phyloP scores from a whole-genome alignment of 2,113 vertebrate species.

The Hyperoodon ampullatus region DNA sequence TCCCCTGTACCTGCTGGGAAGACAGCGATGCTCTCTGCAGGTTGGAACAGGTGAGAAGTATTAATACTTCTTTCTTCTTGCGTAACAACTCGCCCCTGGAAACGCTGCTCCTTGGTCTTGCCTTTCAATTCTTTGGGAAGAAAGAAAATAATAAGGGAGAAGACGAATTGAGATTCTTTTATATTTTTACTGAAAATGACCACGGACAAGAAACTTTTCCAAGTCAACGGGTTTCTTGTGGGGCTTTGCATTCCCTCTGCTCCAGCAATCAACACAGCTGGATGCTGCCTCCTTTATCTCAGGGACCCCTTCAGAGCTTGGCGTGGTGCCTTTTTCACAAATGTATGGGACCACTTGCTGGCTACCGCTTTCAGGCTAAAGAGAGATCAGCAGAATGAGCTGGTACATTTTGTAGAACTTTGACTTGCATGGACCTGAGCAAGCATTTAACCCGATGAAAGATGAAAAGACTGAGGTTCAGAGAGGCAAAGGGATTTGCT shows the following conservation, averaged over 20 bases:
- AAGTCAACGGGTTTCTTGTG: slow-evolving; percentile 18
- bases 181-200: slow-evolving; percentile 67
- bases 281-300: slow-evolving; percentile 38
- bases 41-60: slow-evolving; percentile 68
- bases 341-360: not conserved
- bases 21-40: slow-evolving; percentile 74
- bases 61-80: slow-evolving; percentile 67
- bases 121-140: slow-evolving; percentile 77
- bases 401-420: not conserved
- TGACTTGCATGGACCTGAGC: not conserved
- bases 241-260: not conserved
- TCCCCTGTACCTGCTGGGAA: slow-evolving; percentile 74
- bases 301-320: not conserved
- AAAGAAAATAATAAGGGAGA: slow-evolving; percentile 74
- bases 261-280: slow-evolving; percentile 27
- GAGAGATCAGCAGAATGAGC: not conserved
- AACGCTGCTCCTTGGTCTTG: slow-evolving; percentile 73
- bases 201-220: slow-evolving; percentile 47
- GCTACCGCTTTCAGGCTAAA: not conserved
- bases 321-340: not conserved
- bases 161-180: slow-evolving; percentile 67
- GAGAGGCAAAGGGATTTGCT: not conserved
- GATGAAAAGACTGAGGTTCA: not conserved
- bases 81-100: slow-evolving; percentile 75
- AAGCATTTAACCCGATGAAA: not conserved